These are phyloP conservation scores for Drosophila repletoides DNA, from an alignment of 1,140 invertebrate species.

Conservation along the genomic window DNA sequence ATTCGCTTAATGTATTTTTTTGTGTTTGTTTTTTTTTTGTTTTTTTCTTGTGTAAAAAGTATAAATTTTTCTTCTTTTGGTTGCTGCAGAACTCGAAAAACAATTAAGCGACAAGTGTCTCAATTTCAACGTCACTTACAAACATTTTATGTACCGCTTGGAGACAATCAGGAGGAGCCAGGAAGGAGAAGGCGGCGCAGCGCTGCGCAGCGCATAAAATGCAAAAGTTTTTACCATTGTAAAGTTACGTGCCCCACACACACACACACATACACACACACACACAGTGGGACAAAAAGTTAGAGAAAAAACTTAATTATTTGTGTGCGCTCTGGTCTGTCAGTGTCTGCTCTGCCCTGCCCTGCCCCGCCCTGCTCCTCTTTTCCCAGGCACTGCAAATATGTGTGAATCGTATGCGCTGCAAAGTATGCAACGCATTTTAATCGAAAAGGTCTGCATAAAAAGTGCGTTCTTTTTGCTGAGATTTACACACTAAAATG, in stretches of 20 bases:
- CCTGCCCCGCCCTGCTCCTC: neutral
- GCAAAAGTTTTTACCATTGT: constrained; percentile 76
- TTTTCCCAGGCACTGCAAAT: constrained; percentile 14
- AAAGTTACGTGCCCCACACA: constrained; percentile 58
- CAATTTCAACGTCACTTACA: constrained; percentile 80
- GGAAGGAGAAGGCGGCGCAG: neutral
- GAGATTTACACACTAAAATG: constrained; percentile 10
- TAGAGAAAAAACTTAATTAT: constrained; percentile 76
- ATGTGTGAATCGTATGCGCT: constrained; percentile 41
- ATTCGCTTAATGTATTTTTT: constrained; percentile 43
- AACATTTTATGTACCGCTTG: constrained; percentile 75
- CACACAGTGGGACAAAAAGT: constrained; percentile 35
- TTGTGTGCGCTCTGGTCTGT: constrained; percentile 41
- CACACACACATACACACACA: constrained; percentile 17
- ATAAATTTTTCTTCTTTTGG: no score
- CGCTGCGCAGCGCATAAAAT: constrained; percentile 52
- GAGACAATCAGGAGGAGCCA: constrained; percentile 20
- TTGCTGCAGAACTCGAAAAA: constrained; percentile 68
- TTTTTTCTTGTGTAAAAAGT: constrained; percentile 40
- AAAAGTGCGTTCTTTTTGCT: constrained; percentile 50
- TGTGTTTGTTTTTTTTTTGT: constrained; percentile 19
- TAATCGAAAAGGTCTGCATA: constrained; percentile 71
- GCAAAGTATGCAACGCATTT: constrained; percentile 74
- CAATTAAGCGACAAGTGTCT: constrained; percentile 80
- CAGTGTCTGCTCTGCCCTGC: neutral